Evolutionary conservation across 2,888 invertebrate genomes (phyloP).

Genomic region (Dermolepida albohirtum): DNA sequence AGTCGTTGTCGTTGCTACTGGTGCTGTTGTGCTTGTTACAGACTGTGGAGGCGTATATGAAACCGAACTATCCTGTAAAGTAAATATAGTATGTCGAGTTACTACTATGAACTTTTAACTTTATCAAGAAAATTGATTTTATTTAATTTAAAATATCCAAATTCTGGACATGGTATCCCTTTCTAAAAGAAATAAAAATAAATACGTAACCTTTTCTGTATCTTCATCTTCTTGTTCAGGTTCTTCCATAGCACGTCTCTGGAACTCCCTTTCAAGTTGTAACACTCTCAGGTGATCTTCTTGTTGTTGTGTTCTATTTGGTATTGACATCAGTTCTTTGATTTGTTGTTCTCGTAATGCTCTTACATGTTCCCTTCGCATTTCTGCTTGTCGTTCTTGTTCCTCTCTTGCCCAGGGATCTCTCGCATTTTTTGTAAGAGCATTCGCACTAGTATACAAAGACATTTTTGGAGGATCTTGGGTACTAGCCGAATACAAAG

Average conservation of each 20-base stretch:
- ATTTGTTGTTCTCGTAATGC: conserved; percentile 91
- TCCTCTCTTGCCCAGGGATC: conserved; percentile 96
- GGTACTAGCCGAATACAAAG: conserved; percentile 79
- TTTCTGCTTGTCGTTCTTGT: conserved; percentile 81
- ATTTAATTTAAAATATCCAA: too few species aligned
- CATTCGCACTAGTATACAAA: conserved; percentile 70
- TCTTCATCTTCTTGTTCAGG: conserved; percentile 78
- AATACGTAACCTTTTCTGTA: conserved; percentile 68
- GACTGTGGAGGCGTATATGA: conserved; percentile 53
- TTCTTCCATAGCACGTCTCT: conserved; percentile 86
- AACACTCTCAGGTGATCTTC: conserved; percentile 90
- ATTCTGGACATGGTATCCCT: too few species aligned
- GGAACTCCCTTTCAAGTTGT: conserved; percentile 93
- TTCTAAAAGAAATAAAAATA: not conserved
- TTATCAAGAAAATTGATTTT: too few species aligned
- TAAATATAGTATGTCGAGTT: not conserved
- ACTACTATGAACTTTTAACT: too few species aligned
- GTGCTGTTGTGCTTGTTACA: conserved; percentile 61
- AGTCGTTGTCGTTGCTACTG: conserved; percentile 59
- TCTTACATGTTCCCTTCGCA: conserved; percentile 79
- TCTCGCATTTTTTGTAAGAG: conserved; percentile 62
- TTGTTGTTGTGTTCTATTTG: conserved; percentile 80
- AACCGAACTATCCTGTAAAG: conserved; percentile 60
- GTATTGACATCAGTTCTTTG: conserved; percentile 77
- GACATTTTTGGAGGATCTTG: conserved; percentile 81